These are phyloP conservation scores for Aulostomus chinensis DNA, from an alignment of 2,797 vertebrate genomes.

Conservation along the genomic window DNA sequence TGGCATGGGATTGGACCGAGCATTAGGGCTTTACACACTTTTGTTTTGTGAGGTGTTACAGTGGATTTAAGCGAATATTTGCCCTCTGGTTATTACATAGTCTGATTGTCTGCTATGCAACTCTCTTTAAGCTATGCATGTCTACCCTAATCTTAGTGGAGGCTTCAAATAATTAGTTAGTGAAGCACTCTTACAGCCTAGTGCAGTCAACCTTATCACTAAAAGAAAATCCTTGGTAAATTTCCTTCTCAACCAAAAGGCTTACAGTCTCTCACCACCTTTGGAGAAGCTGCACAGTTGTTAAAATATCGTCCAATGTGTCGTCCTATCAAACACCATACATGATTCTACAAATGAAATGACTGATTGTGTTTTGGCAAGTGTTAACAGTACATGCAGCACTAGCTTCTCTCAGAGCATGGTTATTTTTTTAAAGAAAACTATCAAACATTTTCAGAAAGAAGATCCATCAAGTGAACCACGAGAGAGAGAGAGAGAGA, in stretches of 20 bases:
- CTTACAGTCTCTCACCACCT: constrained; percentile 51
- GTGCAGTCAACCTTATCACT: constrained; percentile 59
- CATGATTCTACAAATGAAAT: too few species aligned
- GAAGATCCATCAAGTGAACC: too few species aligned
- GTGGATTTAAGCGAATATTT: constrained; percentile 72
- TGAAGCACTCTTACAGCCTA: constrained; percentile 59
- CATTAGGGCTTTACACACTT: constrained; percentile 63
- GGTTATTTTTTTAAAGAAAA: too few species aligned
- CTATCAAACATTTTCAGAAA: too few species aligned
- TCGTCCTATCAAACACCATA: too few species aligned
- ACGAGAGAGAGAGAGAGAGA: too few species aligned
- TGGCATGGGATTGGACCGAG: constrained; percentile 64
- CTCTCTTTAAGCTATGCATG: constrained; percentile 61
- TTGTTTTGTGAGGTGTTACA: constrained; percentile 74
- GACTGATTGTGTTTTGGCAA: too few species aligned
- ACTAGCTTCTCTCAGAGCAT: too few species aligned
- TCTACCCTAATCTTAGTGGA: constrained; percentile 63
- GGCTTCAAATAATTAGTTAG: constrained; percentile 72
- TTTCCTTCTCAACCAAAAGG: constrained; percentile 58
- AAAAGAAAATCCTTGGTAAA: constrained; percentile 57
- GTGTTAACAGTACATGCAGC: too few species aligned
- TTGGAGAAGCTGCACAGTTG: too few species aligned
- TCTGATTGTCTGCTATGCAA: constrained; percentile 67
- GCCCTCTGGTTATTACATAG: constrained; percentile 68
- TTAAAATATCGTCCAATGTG: too few species aligned